These are phyloP conservation scores for Ophiothrix spiculata DNA, from an alignment of 35 echinoderm and acorn worm species.

Conservation along the genomic window DNA sequence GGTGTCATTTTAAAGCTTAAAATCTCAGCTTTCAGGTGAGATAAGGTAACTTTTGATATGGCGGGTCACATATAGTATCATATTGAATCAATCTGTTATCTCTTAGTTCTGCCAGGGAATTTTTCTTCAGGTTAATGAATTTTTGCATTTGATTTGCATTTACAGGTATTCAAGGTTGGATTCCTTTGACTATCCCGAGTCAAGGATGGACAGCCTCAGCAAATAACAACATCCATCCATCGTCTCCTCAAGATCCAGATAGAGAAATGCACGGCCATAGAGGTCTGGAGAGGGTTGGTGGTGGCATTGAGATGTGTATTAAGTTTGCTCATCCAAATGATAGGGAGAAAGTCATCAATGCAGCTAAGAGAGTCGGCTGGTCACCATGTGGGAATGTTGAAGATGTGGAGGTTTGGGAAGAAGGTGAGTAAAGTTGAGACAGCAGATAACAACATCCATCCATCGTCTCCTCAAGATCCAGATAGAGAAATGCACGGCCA, in stretches of 20 bases:
- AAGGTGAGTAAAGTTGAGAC: conserved; percentile 39
- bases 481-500: neutral
- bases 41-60: too few species aligned
- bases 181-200: conserved; percentile 51
- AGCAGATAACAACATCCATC: conserved; percentile 14
- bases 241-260: neutral
- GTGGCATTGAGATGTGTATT: conserved; percentile 75
- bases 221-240: conserved; percentile 14
- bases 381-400: conserved; percentile 44
- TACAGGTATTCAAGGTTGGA: conserved; percentile 88
- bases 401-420: conserved; percentile 40
- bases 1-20: too few species aligned
- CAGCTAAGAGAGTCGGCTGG: conserved; percentile 78
- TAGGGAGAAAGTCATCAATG: conserved; percentile 69
- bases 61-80: too few species aligned
- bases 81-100: too few species aligned
- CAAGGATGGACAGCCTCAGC: conserved; percentile 37
- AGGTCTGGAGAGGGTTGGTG: conserved; percentile 56
- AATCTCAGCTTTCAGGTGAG: too few species aligned
- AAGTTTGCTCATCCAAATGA: conserved; percentile 80
- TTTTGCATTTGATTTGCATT: neutral
- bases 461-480: conserved; percentile 7
- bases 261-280: neutral
- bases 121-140: too few species aligned
- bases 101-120: too few species aligned